phyloP scores from a whole-genome alignment of 2,888 invertebrate species.

The Tryphoninae sp. region DNA sequence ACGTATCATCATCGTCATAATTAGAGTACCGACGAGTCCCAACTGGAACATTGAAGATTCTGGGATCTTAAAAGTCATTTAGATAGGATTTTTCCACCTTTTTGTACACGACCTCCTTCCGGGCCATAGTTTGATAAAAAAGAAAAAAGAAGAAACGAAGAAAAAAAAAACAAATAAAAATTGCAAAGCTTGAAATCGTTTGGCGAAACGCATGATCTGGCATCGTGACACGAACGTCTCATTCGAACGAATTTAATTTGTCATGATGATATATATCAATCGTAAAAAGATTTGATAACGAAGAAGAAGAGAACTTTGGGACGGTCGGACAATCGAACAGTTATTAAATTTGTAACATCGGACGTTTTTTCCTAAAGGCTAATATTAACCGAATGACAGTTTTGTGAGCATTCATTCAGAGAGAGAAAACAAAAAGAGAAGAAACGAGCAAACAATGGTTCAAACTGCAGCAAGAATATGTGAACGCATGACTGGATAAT shows the following conservation, averaged over 20 bases:
- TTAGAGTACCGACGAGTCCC: conserved; percentile 41
- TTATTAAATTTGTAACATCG: conserved; percentile 74
- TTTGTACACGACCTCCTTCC: conserved; percentile 72
- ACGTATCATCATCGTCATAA: conserved; percentile 51
- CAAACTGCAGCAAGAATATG: conserved; percentile 80
- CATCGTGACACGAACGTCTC: conserved; percentile 25
- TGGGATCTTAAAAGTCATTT: conserved; percentile 57
- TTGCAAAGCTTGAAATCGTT: conserved; percentile 40
- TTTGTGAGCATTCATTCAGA: conserved; percentile 65
- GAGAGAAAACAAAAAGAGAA: neutral
- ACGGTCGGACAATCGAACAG: conserved; percentile 75
- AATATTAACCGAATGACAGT: conserved; percentile 76
- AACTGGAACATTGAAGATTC: conserved; percentile 43
- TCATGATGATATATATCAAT: conserved; percentile 48
- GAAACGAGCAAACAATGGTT: conserved; percentile 49
- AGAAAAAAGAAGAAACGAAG: conserved; percentile 61
- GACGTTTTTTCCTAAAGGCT: conserved; percentile 75
- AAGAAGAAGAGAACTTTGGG: conserved; percentile 71
- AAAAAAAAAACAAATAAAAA: conserved; percentile 46
- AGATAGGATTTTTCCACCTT: conserved; percentile 72
- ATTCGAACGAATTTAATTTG: conserved; percentile 39
- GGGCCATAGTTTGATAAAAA: conserved; percentile 66
- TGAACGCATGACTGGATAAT: conserved; percentile 82
- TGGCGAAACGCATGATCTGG: conserved; percentile 38
- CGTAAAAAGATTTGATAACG: conserved; percentile 62